Evolutionary conservation across 2,797 vertebrate genomes (phyloP).

Genomic region (Mormyrus proboscirostris): DNA sequence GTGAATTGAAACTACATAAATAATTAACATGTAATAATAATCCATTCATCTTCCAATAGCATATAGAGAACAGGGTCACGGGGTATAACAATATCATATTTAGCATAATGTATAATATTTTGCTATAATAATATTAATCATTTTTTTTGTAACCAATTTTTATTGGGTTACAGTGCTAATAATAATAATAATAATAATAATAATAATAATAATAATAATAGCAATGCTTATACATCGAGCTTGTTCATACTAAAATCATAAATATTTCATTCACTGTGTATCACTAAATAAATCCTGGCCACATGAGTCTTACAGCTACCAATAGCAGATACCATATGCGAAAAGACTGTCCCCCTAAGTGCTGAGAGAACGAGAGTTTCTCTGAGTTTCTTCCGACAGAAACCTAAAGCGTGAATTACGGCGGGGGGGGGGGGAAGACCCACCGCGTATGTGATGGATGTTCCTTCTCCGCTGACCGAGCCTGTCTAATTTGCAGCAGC

Average conservation of each 20-base stretch:
- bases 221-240: not conserved
- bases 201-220: not conserved
- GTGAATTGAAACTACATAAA: slow-evolving; percentile 1
- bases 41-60: not conserved
- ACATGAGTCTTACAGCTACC: not conserved
- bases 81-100: not conserved
- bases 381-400: not conserved
- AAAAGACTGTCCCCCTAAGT: slow-evolving; percentile 13
- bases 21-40: not conserved
- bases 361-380: not conserved
- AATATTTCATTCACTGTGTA: not conserved
- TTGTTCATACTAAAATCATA: not conserved
- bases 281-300: not conserved
- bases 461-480: slow-evolving; percentile 10
- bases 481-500: slow-evolving; percentile 18
- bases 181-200: not conserved
- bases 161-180: too few species aligned
- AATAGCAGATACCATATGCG: not conserved
- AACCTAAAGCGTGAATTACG: not conserved
- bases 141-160: too few species aligned
- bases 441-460: not conserved
- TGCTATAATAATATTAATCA: not conserved
- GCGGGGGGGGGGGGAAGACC: not conserved
- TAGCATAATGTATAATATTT: not conserved
- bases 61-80: not conserved